Evolutionary conservation across 2,888 invertebrate genomes (phyloP), one percentile per base, ranked within the genome.

Genomic region (Leucophenga montana): DNA sequence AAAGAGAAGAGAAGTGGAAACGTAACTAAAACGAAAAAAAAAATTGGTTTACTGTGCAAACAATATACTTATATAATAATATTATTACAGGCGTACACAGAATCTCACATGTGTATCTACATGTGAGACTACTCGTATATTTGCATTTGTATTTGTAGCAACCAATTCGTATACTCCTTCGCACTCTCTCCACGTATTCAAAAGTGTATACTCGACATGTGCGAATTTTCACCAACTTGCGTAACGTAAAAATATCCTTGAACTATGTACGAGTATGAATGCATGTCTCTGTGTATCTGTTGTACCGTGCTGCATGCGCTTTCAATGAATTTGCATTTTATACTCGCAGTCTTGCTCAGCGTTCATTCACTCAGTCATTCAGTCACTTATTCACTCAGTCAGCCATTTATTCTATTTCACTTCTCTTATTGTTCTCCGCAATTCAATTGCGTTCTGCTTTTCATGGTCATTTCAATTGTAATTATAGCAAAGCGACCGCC

Each of bases 211-310:
- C 56, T 67, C 46, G 48, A 31, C 69, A 48, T 72, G n/a, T 74
- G 66, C 68, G 69, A 70, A 59, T 71, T 27, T 46, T 33, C 14
- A 13, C n/a, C 13, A 50, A 66, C 83, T 82, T 82, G 84, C 82
- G 82, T 82, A 82, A 82, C 82, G 82, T 82, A 82, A 82, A 82
- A 82, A 71, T 76, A 82, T 84, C 82, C 84, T 84, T 82, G 82
- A 82, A 82, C 84, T 81, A 83, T 82, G 18, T 46, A 16, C 46
- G 39, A 33, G 61, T 33, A 33, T 11, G 39, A 4, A 33, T 39
- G 14, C 14, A 33, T 18, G 16, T 16, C 53, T 16, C 3, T 53
- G 16, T 53, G 53, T 16, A 14, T 14, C 6, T 50, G 50, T 16
- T 50, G 50, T 14, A 50, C 13, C 11, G n/a, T 33, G 50, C 11